A percentile compares a stretch with the other conserved stretches of the same genome.
Conservation (phyloP, 2,113 vertebrate species). For the Prionailurus bengalensis region DNA sequence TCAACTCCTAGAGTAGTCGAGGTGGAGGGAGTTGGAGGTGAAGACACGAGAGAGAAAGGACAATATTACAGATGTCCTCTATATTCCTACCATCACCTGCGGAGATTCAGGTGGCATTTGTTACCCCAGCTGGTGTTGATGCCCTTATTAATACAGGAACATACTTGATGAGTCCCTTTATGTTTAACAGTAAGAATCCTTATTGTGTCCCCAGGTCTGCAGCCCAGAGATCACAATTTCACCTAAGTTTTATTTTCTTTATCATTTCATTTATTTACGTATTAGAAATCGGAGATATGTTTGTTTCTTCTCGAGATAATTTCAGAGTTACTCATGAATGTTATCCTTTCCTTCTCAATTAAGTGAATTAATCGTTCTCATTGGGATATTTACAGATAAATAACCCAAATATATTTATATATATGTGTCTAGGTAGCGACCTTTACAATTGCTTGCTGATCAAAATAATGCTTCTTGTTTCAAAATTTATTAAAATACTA, state of each 20-base stretch:
- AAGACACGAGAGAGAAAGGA: neutral
- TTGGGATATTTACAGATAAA: neutral
- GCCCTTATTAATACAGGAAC: neutral
- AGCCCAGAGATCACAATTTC: neutral
- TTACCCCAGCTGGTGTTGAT: neutral
- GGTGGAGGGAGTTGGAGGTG: neutral
- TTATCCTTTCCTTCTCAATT: neutral
- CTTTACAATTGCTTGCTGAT: neutral
- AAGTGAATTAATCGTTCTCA: neutral
- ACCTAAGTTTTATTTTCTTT: neutral
- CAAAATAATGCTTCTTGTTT: neutral
- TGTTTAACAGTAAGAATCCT: neutral
- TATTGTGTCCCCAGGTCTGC: neutral
- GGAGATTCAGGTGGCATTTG: neutral
- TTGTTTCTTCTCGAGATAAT: constrained; percentile 44
- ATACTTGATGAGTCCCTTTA: neutral
- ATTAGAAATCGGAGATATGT: neutral
- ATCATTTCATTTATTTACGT: neutral
- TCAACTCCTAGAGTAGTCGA: neutral
- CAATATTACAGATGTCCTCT: neutral
- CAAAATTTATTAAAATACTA: constrained; percentile 41
- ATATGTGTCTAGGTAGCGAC: neutral
- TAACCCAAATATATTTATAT: neutral
- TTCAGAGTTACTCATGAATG: neutral
- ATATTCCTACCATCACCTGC: rapidly evolving